A percentile compares a stretch with the other conserved stretches of the same genome.
Evolutionary conservation across 2,113 vertebrate genomes (phyloP).

Genomic region (Crotalus tigris): DNA sequence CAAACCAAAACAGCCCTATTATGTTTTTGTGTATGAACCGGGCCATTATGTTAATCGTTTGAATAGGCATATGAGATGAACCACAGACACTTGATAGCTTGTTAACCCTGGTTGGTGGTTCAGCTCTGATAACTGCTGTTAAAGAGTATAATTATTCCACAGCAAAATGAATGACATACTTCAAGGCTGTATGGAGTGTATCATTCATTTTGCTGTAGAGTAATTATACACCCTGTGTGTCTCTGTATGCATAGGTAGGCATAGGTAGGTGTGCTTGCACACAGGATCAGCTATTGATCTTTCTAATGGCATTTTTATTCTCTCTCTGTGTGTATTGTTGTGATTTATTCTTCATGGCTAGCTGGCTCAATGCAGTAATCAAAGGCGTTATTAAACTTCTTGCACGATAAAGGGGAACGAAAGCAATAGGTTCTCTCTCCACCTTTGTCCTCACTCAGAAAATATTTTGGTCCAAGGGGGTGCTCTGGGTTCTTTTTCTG

Average conservation of each 20-base stretch:
- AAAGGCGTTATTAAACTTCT: conserved; percentile 1
- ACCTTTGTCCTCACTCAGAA: neutral
- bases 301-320: neutral
- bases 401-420: neutral
- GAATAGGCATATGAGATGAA: neutral
- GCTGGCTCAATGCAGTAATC: neutral
- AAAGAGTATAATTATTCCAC: neutral
- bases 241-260: neutral
- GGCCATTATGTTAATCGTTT: neutral
- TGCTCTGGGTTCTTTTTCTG: neutral
- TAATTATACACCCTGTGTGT: neutral
- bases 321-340: neutral
- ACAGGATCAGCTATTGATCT: conserved; percentile 1
- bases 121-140: neutral
- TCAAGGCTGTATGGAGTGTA: neutral
- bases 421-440: neutral
- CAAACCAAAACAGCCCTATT: neutral
- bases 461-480: neutral
- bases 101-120: neutral
- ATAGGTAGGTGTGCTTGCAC: neutral
- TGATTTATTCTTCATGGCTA: neutral
- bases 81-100: neutral
- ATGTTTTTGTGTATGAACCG: neutral
- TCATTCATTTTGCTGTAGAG: neutral
- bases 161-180: too few relatives aligned